Evolutionary conservation across 2,113 vertebrate genomes (phyloP).

Genomic region (Nesogale talazaci): DNA sequence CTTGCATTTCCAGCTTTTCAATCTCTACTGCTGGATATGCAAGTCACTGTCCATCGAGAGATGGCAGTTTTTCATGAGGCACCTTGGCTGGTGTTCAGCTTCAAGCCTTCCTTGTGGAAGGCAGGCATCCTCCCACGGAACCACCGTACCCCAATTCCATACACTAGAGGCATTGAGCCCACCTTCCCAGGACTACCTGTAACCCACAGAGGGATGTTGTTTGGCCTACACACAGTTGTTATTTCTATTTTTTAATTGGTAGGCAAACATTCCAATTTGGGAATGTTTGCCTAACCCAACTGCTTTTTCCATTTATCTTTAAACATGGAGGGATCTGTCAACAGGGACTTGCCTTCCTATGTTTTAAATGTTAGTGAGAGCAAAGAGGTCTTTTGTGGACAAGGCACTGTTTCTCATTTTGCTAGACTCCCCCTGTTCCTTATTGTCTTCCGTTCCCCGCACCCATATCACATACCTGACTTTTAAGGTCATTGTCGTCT

Average conservation of each 20-base stretch:
- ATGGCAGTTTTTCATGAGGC: not conserved
- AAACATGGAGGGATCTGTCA: not conserved
- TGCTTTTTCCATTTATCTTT: not conserved
- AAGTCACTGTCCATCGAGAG: not conserved
- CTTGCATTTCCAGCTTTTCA: not conserved
- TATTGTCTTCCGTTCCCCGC: not conserved
- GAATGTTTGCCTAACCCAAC: not conserved
- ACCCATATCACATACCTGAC: not conserved
- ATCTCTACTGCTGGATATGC: not conserved
- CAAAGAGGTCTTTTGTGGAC: too few species aligned
- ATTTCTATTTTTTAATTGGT: not conserved
- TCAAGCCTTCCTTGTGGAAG: not conserved
- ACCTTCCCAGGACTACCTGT: rapidly evolving
- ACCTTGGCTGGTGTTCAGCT: not conserved
- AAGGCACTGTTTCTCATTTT: not conserved
- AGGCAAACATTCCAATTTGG: not conserved
- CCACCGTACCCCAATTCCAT: not conserved
- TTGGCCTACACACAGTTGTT: not conserved
- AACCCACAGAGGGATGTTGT: rapidly evolving
- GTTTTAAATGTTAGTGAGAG: not conserved
- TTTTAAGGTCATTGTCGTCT: not conserved
- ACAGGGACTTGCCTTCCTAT: not conserved
- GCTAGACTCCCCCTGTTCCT: too few species aligned
- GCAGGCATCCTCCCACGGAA: not conserved
- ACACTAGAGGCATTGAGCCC: not conserved